Conservation (phyloP, 2,888 invertebrate genomes). For the Drosophila lutescens region DNA sequence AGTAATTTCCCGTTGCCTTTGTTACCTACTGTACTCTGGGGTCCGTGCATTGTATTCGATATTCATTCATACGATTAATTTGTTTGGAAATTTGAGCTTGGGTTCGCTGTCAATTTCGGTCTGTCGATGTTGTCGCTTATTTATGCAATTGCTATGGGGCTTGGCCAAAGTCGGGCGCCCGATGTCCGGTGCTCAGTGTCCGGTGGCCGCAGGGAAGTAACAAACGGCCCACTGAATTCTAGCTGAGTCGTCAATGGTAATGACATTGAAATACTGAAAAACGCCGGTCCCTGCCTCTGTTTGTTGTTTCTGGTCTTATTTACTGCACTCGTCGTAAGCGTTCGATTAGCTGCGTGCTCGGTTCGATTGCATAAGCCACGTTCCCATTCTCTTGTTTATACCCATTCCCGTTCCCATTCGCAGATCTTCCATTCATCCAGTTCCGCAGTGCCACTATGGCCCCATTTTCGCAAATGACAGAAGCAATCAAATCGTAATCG, state of each 20-base stretch:
- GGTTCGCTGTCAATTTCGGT: conserved; percentile 50
- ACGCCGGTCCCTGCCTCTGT: conserved; percentile 30
- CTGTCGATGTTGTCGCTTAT: conserved; percentile 54
- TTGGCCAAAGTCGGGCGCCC: conserved; percentile 14
- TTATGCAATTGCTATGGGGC: conserved; percentile 58
- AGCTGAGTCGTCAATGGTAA: conserved; percentile 70
- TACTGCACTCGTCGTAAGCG: conserved; percentile 56
- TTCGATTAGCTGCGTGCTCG: conserved; percentile 42
- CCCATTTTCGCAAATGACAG: conserved; percentile 1
- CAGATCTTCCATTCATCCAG: conserved; percentile 8
- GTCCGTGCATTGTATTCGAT: conserved; percentile 58
- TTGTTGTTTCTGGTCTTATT: conserved; percentile 57
- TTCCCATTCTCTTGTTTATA: neutral
- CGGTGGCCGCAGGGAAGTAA: conserved; percentile 33
- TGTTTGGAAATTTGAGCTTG: conserved; percentile 56
- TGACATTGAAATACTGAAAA: conserved; percentile 63
- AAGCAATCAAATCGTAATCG: conserved; percentile 13
- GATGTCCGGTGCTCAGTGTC: conserved; percentile 10
- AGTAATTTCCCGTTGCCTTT: conserved; percentile 34
- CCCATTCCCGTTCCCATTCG: conserved; percentile 2
- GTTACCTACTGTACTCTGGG: conserved; percentile 53
- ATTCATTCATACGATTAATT: conserved; percentile 67
- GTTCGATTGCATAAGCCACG: conserved; percentile 29
- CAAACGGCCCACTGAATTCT: conserved; percentile 47
- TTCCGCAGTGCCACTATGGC: conserved; percentile 1